phyloP scores from a whole-genome alignment of 2,113 vertebrate species.

The Mastomys natalensis region DNA sequence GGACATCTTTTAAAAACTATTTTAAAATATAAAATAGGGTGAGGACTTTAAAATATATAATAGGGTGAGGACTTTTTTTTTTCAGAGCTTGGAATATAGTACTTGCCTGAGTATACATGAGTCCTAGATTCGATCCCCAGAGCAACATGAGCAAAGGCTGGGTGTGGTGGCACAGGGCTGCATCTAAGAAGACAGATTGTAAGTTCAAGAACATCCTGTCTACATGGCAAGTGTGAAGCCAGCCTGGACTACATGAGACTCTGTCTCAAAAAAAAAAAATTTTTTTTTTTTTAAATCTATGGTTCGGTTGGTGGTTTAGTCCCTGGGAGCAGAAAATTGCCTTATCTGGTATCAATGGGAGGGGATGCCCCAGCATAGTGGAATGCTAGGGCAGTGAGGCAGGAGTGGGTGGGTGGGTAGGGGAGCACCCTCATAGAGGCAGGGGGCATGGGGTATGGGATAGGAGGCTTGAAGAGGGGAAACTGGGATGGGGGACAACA shows the following conservation, averaged over 20 bases:
- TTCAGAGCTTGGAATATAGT: background rate
- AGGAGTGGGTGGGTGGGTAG: too few species aligned
- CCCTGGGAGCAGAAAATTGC: too few species aligned
- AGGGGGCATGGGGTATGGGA: too few species aligned
- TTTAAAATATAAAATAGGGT: conserved; percentile 20
- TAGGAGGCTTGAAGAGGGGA: too few species aligned
- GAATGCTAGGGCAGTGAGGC: too few species aligned
- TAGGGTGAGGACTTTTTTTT: background rate
- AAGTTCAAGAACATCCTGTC: background rate
- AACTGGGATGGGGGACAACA: too few species aligned
- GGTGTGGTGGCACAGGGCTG: background rate
- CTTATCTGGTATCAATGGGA: too few species aligned
- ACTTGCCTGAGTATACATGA: background rate
- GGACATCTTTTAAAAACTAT: conserved; percentile 17
- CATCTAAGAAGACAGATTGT: background rate
- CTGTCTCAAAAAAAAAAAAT: background rate
- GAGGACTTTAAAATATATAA: background rate
- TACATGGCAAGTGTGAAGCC: background rate
- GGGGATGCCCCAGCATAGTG: too few species aligned
- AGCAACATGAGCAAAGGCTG: background rate
- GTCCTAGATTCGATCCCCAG: background rate
- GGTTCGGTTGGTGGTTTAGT: background rate
- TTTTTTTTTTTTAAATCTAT: background rate
- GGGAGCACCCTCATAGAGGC: too few species aligned
- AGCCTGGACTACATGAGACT: background rate